Evolutionary conservation across 2,113 vertebrate species (phyloP).

Genomic region (Sceloporus tristichus): DNA sequence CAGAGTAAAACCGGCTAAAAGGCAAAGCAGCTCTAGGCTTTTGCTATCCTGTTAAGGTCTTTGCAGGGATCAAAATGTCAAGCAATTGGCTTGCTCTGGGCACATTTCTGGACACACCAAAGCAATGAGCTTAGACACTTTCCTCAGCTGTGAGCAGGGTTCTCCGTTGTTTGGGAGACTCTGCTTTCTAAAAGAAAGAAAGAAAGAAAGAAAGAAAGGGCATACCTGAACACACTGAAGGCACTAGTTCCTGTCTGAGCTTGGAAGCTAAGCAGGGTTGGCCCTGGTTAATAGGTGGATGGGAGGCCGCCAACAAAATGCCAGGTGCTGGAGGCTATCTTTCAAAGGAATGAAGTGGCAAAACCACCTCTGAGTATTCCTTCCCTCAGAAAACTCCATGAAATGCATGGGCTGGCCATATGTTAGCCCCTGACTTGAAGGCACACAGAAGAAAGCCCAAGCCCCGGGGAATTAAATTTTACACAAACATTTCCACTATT

Average conservation of each 20-base stretch:
- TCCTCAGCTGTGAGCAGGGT: neutral
- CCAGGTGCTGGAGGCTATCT: too few relatives aligned
- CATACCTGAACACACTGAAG: too few relatives aligned
- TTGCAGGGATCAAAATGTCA: conserved; percentile 63
- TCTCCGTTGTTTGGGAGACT: neutral
- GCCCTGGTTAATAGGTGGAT: too few relatives aligned
- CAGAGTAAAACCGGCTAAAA: conserved; percentile 46
- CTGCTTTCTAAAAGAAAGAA: neutral
- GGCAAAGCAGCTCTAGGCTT: conserved; percentile 44
- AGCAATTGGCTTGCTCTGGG: conserved; percentile 28
- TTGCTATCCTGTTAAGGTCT: conserved; percentile 68
- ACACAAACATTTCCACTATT: neutral
- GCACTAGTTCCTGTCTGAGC: too few relatives aligned
- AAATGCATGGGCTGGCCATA: too few relatives aligned
- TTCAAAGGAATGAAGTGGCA: too few relatives aligned
- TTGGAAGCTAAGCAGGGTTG: too few relatives aligned
- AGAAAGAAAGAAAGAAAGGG: neutral
- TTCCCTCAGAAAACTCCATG: too few relatives aligned
- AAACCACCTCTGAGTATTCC: too few relatives aligned
- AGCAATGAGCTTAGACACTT: neutral
- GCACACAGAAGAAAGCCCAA: neutral
- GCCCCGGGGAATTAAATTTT: neutral
- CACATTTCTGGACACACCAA: conserved; percentile 41
- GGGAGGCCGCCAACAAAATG: too few relatives aligned
- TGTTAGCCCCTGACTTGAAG: too few relatives aligned